A percentile compares a stretch with the other conserved stretches of the same genome.
phyloP scores from a whole-genome alignment of 1,140 invertebrate genomes.

The Drosophila kikkawai region DNA sequence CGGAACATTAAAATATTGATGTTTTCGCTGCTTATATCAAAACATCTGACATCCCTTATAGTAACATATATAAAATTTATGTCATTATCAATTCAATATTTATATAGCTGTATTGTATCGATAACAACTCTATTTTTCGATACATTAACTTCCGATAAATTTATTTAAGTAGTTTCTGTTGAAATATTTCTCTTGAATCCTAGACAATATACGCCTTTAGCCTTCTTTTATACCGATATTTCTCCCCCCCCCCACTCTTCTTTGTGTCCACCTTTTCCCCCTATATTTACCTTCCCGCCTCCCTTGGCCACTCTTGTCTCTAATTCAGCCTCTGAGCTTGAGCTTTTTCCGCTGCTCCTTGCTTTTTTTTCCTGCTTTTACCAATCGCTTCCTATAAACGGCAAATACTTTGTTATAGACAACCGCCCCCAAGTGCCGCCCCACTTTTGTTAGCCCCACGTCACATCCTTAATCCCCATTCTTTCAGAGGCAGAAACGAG shows the following conservation, averaged over 20 bases:
- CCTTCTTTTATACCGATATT: neutral
- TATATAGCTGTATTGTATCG: neutral
- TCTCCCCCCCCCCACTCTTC: slow-evolving; percentile 2
- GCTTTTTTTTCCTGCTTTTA: slow-evolving; percentile 31
- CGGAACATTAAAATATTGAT: too few species aligned
- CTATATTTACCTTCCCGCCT: neutral
- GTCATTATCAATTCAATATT: too few species aligned
- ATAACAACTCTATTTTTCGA: neutral
- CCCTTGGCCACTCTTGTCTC: neutral
- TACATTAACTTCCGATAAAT: neutral
- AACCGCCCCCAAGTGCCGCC: neutral
- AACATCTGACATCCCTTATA: too few species aligned
- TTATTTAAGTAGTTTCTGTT: neutral
- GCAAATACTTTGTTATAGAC: slow-evolving; percentile 55
- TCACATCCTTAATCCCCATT: slow-evolving; percentile 53
- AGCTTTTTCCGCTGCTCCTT: slow-evolving; percentile 15
- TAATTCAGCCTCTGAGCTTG: neutral
- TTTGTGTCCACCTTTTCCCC: neutral
- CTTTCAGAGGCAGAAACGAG: slow-evolving; percentile 52
- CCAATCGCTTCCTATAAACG: slow-evolving; percentile 53
- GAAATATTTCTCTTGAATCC: neutral
- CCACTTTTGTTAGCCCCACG: slow-evolving; percentile 15
- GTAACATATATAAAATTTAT: too few species aligned
- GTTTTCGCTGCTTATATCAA: too few species aligned
- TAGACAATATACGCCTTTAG: too few species aligned